Conservation (phyloP, 2,797 vertebrate species). For the Coreius guichenoti region DNA sequence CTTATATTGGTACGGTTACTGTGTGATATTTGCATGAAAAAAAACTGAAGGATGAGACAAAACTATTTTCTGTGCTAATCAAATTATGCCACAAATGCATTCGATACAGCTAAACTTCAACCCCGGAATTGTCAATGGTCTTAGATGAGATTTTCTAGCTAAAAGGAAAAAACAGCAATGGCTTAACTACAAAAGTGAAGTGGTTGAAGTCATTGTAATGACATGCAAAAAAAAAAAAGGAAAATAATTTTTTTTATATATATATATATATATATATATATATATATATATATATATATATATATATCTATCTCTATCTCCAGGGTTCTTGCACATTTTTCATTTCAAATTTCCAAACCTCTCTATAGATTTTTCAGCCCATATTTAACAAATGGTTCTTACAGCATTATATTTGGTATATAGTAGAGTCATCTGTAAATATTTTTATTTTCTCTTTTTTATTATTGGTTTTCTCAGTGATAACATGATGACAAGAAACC, state of each 20-base stretch:
- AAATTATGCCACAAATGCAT: not conserved
- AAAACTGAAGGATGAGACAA: not conserved
- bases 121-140: not conserved
- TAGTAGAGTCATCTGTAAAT: too few species aligned
- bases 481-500: too few species aligned
- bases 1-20: not conserved
- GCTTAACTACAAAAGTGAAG: not conserved
- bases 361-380: too few species aligned
- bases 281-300: too few species aligned
- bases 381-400: not conserved
- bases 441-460: too few species aligned
- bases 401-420: too few species aligned
- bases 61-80: not conserved
- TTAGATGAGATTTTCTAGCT: not conserved
- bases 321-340: too few species aligned
- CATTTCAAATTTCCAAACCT: not conserved
- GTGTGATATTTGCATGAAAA: not conserved
- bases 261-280: too few species aligned
- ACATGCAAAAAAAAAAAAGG: not conserved
- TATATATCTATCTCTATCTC: too few species aligned
- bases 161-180: not conserved
- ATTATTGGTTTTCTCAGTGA: too few species aligned
- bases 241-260: too few species aligned
- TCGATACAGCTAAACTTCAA: not conserved
- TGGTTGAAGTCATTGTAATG: not conserved